Evolutionary conservation across 2,797 vertebrate species (phyloP).

Genomic region (Enoplosus armatus): DNA sequence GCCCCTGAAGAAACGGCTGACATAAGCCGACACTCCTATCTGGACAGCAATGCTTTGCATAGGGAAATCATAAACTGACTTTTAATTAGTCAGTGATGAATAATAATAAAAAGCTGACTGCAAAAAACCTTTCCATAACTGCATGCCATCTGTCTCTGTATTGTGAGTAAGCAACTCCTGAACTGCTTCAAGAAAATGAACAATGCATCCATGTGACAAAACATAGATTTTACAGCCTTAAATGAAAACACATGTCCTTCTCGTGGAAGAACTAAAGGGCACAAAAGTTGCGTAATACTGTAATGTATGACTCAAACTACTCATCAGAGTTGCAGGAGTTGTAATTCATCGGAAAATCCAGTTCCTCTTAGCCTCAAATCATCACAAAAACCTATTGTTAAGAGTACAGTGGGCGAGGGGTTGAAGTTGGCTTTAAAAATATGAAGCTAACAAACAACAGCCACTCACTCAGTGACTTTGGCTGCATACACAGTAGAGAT

Average conservation of each 20-base stretch:
- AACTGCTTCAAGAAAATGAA: background rate
- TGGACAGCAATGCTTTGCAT: background rate
- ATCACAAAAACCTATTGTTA: constrained; percentile 5
- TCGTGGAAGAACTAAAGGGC: background rate
- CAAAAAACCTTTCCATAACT: background rate
- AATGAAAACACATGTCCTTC: constrained; percentile 23
- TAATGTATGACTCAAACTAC: constrained; percentile 10
- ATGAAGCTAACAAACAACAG: background rate
- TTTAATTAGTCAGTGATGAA: background rate
- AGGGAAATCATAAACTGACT: constrained; percentile 21
- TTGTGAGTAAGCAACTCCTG: background rate
- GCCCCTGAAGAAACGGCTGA: background rate
- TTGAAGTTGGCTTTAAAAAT: constrained; percentile 4
- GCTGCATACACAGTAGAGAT: background rate
- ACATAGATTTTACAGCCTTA: background rate
- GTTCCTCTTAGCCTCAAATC: constrained; percentile 6
- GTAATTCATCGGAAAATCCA: background rate
- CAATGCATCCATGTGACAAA: background rate
- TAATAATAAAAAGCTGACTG: background rate
- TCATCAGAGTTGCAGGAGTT: background rate
- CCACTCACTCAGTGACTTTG: background rate
- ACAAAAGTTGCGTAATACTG: constrained; percentile 12
- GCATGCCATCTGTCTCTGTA: background rate
- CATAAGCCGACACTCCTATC: background rate
- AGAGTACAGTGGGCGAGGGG: background rate